Percentiles rank a stretch among this genome's conserved stretches.
Evolutionary conservation across 2,888 invertebrate species (phyloP).

Genomic region (Aricia artaxerxes): DNA sequence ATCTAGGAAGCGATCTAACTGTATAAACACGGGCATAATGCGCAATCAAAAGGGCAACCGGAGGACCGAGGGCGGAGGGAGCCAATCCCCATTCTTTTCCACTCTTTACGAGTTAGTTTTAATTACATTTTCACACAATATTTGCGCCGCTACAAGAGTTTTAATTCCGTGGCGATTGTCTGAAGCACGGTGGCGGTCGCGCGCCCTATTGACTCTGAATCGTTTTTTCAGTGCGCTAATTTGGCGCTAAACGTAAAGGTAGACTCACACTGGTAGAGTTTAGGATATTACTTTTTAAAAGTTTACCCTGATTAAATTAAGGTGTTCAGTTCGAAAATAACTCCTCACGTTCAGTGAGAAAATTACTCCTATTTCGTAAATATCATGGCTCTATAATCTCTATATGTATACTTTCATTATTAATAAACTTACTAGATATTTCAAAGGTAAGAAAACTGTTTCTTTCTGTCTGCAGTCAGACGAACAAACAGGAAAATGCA

Average conservation of each 20-base stretch:
- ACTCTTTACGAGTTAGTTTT: slow-evolving; percentile 60
- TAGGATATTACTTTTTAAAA: not conserved
- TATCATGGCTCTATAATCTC: not conserved
- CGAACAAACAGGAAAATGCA: too few species aligned
- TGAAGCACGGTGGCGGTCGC: not conserved
- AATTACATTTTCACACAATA: slow-evolving; percentile 58
- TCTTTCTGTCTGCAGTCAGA: too few species aligned
- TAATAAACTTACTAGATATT: not conserved
- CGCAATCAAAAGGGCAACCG: slow-evolving; percentile 78
- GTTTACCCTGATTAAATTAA: not conserved
- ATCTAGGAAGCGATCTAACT: slow-evolving; percentile 79
- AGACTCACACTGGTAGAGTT: not conserved
- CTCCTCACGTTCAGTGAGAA: not conserved
- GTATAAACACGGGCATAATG: slow-evolving; percentile 79
- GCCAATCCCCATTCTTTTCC: slow-evolving; percentile 36
- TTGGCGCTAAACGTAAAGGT: not conserved
- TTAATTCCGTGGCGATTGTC: not conserved
- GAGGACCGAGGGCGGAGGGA: slow-evolving; percentile 62
- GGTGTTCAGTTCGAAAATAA: too few species aligned
- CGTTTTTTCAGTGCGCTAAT: slow-evolving; percentile 15
- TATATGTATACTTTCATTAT: not conserved
- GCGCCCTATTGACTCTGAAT: slow-evolving; percentile 9
- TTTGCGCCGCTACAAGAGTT: slow-evolving; percentile 11
- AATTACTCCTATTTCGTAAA: not conserved
- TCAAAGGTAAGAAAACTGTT: too few species aligned